Percentiles rank a stretch among this genome's conserved stretches.
Evolutionary conservation across 2,888 invertebrate genomes (phyloP).

Genomic region (Deilephila porcellus): DNA sequence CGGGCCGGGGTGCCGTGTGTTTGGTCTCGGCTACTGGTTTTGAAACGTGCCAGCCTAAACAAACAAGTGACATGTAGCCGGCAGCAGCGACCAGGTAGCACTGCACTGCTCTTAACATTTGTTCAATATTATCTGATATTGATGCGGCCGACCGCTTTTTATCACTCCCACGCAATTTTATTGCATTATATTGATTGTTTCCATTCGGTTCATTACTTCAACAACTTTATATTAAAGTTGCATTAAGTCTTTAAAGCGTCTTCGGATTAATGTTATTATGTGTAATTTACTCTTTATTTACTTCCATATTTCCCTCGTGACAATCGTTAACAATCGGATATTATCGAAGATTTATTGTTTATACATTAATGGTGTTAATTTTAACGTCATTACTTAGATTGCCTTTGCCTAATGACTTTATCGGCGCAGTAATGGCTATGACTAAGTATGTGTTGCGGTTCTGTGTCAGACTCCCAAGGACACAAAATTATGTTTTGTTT

Average conservation of each 20-base stretch:
- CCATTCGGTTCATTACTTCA: slow-evolving; percentile 22
- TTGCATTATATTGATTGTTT: slow-evolving; percentile 36
- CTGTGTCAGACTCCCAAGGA: no score
- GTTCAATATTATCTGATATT: slow-evolving; percentile 81
- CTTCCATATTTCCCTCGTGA: slow-evolving; percentile 4
- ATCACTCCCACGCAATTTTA: slow-evolving; percentile 42
- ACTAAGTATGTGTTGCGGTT: background rate
- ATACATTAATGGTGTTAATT: background rate
- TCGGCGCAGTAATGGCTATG: background rate
- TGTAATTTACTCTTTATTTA: slow-evolving; percentile 5
- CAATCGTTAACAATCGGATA: background rate
- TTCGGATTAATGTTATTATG: slow-evolving; percentile 15
- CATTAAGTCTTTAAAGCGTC: slow-evolving; percentile 14
- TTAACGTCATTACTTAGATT: background rate
- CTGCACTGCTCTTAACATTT: slow-evolving; percentile 74
- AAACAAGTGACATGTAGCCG: slow-evolving; percentile 79
- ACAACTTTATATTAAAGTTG: slow-evolving; percentile 25
- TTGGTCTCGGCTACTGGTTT: slow-evolving; percentile 81
- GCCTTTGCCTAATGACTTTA: background rate
- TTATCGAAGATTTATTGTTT: slow-evolving; percentile 12
- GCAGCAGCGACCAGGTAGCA: slow-evolving; percentile 72
- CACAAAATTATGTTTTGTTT: background rate
- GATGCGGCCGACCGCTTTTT: slow-evolving; percentile 52
- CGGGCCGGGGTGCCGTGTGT: slow-evolving; percentile 50
- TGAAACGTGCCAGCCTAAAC: slow-evolving; percentile 79